Evolutionary conservation across 2,113 vertebrate genomes (phyloP), one percentile per base, ranked within the genome.

Genomic region (Hippocampus abdominalis): DNA sequence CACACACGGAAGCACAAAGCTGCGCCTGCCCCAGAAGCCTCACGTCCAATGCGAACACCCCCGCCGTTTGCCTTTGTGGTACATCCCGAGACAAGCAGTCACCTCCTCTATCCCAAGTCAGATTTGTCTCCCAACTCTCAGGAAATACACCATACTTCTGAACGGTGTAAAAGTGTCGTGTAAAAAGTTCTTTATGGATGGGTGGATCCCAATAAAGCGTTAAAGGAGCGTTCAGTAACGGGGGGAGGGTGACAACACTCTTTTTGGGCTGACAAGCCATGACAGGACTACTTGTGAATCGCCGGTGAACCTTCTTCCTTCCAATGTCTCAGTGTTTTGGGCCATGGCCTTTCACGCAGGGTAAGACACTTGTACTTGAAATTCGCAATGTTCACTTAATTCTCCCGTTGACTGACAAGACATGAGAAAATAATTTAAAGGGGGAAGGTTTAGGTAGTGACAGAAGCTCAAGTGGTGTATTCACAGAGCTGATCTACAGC

Each of bases 331-430:
- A 84, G 77, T 91, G 86, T 83, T 88, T 78, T 80, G 83, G 89
- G 86, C 89, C 89, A 92, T 91, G 91, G 91, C 90, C 91, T 92
- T 90, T 89, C 89, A 89, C 89, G 86, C 90, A 91, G 92, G 91
- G 92, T 93, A 92, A 93, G 91, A 83, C 66, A 67, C 72, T 77
- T 84, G 75, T 82, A 84, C 68, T 69, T 48, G 79, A 66, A 74
- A 40, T 84, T 80, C 51, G 60, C 42, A 73, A 81, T 64, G n/a
- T 74, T 70, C 4, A 29, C 68, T 56, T 61, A 2, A 10, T 56
- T 60, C 64, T 25, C 10, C 4, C 8, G 23, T 1, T 8, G 54
- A 60, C 20, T 16, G 48, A 64, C 1, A 71, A 36, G 54, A 57
- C 32, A 12, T 59, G 29, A 8, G 32, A 32, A 60, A 5, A 8